Evolutionary conservation across 1,140 invertebrate genomes (phyloP).

Genomic region (Lethocerus indicus): DNA sequence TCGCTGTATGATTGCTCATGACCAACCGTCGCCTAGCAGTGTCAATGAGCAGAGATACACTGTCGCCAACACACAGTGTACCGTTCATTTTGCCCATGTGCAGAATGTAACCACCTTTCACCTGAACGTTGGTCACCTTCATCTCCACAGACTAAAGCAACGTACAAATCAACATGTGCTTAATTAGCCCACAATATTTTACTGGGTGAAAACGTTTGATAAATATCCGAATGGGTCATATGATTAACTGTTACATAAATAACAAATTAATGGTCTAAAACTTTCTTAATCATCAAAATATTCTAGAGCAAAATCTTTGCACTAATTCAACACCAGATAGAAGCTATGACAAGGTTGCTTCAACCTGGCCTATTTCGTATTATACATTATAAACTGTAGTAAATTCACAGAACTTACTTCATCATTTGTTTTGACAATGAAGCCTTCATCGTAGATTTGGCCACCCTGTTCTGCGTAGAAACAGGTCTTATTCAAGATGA

Average conservation of each 20-base stretch:
- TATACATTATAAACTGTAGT: too few species aligned
- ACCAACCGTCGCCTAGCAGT: conserved; percentile 61
- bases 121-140: conserved; percentile 84
- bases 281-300: too few species aligned
- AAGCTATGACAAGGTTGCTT: too few species aligned
- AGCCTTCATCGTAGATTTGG: conserved; percentile 95
- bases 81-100: conserved; percentile 85
- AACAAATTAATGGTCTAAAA: too few species aligned
- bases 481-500: conserved; percentile 82
- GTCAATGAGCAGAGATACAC: conserved; percentile 68
- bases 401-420: conserved; percentile 37
- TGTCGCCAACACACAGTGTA: conserved; percentile 69
- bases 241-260: too few species aligned
- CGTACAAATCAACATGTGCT: background rate
- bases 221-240: too few species aligned
- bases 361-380: too few species aligned
- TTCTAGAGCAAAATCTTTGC: too few species aligned
- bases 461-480: conserved; percentile 99
- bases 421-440: conserved; percentile 71
- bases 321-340: too few species aligned
- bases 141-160: conserved; percentile 16
- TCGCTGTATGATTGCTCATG: conserved; percentile 99
- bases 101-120: conserved; percentile 88
- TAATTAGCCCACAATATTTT: too few species aligned
- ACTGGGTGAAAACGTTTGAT: too few species aligned